Evolutionary conservation across 2,888 invertebrate genomes (phyloP), one percentile per base, ranked within the genome.

Genomic region (Epicampocera succincta): DNA sequence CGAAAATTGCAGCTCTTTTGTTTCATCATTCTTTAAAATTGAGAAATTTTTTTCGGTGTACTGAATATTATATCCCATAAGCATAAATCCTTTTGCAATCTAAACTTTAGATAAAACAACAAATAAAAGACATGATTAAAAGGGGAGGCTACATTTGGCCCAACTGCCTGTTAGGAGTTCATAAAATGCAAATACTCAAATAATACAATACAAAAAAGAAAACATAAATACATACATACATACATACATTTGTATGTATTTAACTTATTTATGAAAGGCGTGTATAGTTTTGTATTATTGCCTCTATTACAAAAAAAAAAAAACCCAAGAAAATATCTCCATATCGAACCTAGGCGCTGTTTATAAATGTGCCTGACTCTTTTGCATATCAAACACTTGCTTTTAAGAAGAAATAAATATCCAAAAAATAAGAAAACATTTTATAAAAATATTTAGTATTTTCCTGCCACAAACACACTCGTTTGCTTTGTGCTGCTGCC

Each of bases 151-250:
- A 68, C 54, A 58, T 60, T 73, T 44, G 60, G 29, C 68, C 61
- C 66, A 76, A 77, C 68, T 52, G 77, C 56, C 52, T 73, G 68
- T 73, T 68, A 69, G 44, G 77, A 73, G 77, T 73, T 68, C 46
- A 63, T 66, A 63, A 80, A 82, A 82, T 82, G 74, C 82, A 82
- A 82, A 82, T 82, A 82, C 71, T 21, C 17, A 76, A 56, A 68
- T 60, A 56, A 21, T 69, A 42, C 38, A 56, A 21, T 69, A 42
- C 38, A 61, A 29, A 77, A 5, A 33, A 50, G 11, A 63, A 58
- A 48, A 60, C 42, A 65, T 21, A 76, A 76, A 61, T 68, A n/a
- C n/a, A n/a, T n/a, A n/a, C n/a, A n/a, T n/a, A n/a, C n/a, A n/a
- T n/a, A n/a, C n/a, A n/a, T n/a, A n/a, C n/a, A n/a, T n/a, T n/a